These are phyloP conservation scores for Acrocyrtus sp. DNA, from an alignment of 2,888 invertebrate species.

Conservation along the genomic window DNA sequence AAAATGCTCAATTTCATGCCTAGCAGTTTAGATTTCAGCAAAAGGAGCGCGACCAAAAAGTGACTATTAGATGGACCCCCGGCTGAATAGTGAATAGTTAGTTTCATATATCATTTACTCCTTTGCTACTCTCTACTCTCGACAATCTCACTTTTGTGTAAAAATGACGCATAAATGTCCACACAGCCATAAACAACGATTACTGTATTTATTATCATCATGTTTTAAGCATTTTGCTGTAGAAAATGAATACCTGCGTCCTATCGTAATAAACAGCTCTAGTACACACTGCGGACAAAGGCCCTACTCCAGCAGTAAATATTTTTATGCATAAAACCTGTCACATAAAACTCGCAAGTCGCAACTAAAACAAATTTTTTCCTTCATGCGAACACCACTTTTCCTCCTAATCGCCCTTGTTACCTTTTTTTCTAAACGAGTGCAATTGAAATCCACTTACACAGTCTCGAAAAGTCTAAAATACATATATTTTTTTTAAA, in stretches of 20 bases:
- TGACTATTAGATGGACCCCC: no score
- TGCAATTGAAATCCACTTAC: no score
- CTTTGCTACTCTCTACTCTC: not conserved
- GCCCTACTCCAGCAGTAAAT: not conserved
- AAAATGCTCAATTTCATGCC: no score
- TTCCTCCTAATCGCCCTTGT: not conserved
- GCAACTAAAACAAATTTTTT: not conserved
- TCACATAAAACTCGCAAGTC: not conserved
- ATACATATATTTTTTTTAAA: no score
- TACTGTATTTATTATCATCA: not conserved
- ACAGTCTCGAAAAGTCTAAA: no score
- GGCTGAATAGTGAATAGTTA: not conserved
- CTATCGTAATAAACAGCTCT: not conserved
- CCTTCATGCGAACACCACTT: not conserved
- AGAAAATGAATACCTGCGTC: no score
- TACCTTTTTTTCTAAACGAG: no score
- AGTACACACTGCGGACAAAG: not conserved
- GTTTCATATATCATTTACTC: not conserved
- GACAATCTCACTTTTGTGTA: not conserved
- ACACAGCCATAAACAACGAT: not conserved
- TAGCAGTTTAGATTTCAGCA: no score
- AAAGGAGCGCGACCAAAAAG: no score
- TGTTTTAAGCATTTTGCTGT: not conserved
- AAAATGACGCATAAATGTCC: not conserved
- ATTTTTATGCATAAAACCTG: not conserved